Conservation (phyloP, 2,888 invertebrate genomes). For the Chymomyza procnemis region DNA sequence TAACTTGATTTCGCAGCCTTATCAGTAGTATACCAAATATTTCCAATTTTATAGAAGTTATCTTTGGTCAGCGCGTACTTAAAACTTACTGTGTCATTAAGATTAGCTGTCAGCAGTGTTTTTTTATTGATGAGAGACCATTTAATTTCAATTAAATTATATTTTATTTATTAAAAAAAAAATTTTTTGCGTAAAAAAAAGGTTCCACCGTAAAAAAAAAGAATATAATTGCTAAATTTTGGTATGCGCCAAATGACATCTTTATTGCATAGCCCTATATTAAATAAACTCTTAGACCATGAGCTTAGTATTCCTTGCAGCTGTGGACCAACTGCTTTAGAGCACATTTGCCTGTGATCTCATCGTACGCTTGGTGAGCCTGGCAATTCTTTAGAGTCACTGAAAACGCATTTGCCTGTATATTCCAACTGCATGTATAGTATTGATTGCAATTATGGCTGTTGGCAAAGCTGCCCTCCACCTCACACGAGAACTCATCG, state of each 20-base stretch:
- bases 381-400: slow-evolving; percentile 5
- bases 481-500: slow-evolving; percentile 22
- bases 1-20: background rate
- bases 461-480: slow-evolving; percentile 30
- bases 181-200: background rate
- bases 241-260: background rate
- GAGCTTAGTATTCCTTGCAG: background rate
- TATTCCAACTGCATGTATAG: slow-evolving; percentile 29
- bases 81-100: background rate
- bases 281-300: background rate
- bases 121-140: background rate
- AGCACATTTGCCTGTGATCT: slow-evolving; percentile 26
- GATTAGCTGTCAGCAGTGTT: background rate
- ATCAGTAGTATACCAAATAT: background rate
- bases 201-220: background rate
- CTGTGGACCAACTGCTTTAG: background rate
- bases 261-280: background rate
- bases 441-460: slow-evolving; percentile 33
- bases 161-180: slow-evolving; percentile 3
- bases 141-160: background rate
- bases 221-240: background rate
- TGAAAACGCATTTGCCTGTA: background rate
- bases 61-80: background rate
- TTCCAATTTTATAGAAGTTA: background rate
- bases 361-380: slow-evolving; percentile 27